phyloP scores from a whole-genome alignment of 1,140 invertebrate species.

The Leptinotarsa texana region DNA sequence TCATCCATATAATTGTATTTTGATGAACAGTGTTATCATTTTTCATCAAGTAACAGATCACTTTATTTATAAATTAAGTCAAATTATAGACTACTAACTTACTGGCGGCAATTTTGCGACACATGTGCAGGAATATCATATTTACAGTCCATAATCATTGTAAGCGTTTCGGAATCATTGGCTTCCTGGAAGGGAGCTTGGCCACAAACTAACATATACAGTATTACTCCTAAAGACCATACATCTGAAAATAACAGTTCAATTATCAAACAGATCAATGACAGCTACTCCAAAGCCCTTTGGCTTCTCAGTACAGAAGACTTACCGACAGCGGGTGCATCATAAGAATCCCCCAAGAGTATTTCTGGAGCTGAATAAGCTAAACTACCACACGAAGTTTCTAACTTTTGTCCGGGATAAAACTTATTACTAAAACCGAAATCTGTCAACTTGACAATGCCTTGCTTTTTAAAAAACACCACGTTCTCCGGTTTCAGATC shows the following conservation, averaged over 20 bases:
- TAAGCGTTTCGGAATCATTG: slow-evolving; percentile 98
- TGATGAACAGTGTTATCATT: too few relatives aligned
- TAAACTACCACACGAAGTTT: slow-evolving; percentile 98
- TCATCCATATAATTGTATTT: too few relatives aligned
- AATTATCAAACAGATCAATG: neutral
- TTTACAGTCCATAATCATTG: slow-evolving; percentile 99
- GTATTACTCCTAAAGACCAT: slow-evolving; percentile 97
- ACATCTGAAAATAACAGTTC: slow-evolving; percentile 70
- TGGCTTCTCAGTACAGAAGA: slow-evolving; percentile 10
- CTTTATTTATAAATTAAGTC: neutral
- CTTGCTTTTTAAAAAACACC: slow-evolving; percentile 96
- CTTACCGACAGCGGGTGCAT: slow-evolving; percentile 90
- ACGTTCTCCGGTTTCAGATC: slow-evolving; percentile 99
- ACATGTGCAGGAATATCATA: slow-evolving; percentile 91
- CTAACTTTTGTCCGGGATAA: slow-evolving; percentile 94
- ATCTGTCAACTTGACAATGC: slow-evolving; percentile 97
- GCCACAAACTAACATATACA: slow-evolving; percentile 98
- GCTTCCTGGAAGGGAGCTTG: slow-evolving; percentile 97
- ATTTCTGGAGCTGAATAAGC: slow-evolving; percentile 99
- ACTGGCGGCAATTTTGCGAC: slow-evolving; percentile 75
- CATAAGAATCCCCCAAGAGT: slow-evolving; percentile 91
- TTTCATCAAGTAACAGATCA: too few relatives aligned
- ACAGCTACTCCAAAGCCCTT: neutral
- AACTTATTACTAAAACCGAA: slow-evolving; percentile 99
- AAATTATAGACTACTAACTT: slow-evolving; percentile 61